These are phyloP conservation scores for Gymnorhina tibicen DNA, from an alignment of 2,113 vertebrate genomes.

Conservation along the genomic window DNA sequence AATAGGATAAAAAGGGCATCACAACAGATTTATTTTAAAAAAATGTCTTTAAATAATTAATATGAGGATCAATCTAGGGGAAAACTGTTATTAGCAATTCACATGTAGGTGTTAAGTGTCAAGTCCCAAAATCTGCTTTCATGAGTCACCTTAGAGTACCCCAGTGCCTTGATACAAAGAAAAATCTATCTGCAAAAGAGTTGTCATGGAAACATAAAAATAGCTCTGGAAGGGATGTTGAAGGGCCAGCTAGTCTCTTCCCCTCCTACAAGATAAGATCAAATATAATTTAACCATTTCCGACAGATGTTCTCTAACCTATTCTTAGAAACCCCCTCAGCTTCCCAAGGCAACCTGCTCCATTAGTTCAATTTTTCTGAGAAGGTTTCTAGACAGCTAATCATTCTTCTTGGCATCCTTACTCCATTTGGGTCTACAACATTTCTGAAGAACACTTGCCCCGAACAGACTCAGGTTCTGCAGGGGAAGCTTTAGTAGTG, in stretches of 20 bases:
- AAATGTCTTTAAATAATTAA: not conserved
- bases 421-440: not conserved
- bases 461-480: not conserved
- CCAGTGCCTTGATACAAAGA: not conserved
- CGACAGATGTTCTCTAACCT: not conserved
- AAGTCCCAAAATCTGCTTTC: not conserved
- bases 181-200: constrained; percentile 2
- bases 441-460: not conserved
- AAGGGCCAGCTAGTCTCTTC: constrained; percentile 24
- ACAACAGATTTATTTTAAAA: not conserved
- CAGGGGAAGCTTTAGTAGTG: not conserved
- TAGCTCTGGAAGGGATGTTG: constrained; percentile 43
- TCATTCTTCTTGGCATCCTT: not conserved
- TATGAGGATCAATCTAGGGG: not conserved
- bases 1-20: not conserved
- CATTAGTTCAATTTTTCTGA: not conserved
- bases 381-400: not conserved
- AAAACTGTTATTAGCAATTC: not conserved
- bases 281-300: constrained; percentile 44
- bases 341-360: not conserved
- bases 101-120: not conserved
- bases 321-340: constrained; percentile 23
- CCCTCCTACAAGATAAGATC: constrained; percentile 24
- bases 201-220: constrained; percentile 59
- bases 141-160: constrained; percentile 1